Evolutionary conservation across 2,888 invertebrate genomes (phyloP).

Genomic region (Cheilosia pagana): DNA sequence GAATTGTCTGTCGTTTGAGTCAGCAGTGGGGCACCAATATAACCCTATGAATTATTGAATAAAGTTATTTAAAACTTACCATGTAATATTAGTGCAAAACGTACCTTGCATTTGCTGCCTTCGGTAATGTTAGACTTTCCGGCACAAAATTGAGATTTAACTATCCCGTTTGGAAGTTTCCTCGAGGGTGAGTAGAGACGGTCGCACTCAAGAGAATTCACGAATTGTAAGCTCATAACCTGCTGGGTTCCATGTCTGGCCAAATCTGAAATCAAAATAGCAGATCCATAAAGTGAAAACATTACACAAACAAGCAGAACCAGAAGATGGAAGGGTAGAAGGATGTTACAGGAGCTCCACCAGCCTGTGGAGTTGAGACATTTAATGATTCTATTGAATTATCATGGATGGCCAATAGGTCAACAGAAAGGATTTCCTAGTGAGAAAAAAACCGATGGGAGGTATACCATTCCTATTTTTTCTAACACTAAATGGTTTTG

Average conservation of each 20-base stretch:
- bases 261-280: slow-evolving; percentile 27
- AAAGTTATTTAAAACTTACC: neutral
- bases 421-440: too few species aligned
- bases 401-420: too few species aligned
- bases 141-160: slow-evolving; percentile 53
- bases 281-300: too few species aligned
- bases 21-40: slow-evolving; percentile 57
- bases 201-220: slow-evolving; percentile 36
- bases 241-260: slow-evolving; percentile 42
- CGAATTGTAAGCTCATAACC: slow-evolving; percentile 33
- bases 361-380: too few species aligned
- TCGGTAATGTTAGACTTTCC: slow-evolving; percentile 59
- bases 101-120: slow-evolving; percentile 56
- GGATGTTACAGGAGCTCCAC: too few species aligned
- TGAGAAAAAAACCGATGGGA: too few species aligned
- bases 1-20: slow-evolving; percentile 7
- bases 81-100: too few species aligned
- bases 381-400: too few species aligned
- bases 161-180: slow-evolving; percentile 57
- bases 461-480: too few species aligned
- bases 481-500: too few species aligned
- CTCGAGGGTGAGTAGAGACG: slow-evolving; percentile 44
- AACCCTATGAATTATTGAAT: slow-evolving; percentile 24
- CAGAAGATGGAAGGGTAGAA: too few species aligned
- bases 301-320: too few species aligned